phyloP scores from a whole-genome alignment of 2,113 vertebrate species.

The Agelaius phoeniceus region DNA sequence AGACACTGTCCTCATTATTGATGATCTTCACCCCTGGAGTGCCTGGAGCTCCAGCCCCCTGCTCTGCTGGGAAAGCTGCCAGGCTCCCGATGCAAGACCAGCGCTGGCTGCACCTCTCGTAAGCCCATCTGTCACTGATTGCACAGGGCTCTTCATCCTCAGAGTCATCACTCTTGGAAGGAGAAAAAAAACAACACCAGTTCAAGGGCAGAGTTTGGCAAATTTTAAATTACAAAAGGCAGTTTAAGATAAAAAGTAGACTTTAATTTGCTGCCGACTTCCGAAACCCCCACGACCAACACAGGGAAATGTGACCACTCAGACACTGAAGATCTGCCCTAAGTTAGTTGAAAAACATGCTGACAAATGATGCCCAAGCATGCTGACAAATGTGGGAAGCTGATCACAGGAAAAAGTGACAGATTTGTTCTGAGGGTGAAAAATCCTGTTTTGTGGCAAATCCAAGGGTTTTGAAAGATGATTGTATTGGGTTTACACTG shows the following conservation, averaged over 20 bases:
- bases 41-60: background rate
- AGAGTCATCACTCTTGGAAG: conserved; percentile 75
- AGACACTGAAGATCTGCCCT: background rate
- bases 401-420: background rate
- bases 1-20: background rate
- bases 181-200: background rate
- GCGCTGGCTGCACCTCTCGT: conserved; percentile 69
- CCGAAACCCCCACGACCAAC: background rate
- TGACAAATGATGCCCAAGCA: background rate
- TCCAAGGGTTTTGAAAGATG: background rate
- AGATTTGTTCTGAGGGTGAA: background rate
- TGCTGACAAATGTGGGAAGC: background rate
- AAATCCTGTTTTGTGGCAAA: background rate
- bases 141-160: conserved; percentile 83
- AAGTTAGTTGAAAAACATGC: background rate
- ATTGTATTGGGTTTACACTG: background rate
- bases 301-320: background rate
- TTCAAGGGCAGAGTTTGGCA: background rate
- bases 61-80: conserved; percentile 11
- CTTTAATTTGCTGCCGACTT: background rate
- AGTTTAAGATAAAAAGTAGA: background rate
- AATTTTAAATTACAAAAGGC: background rate
- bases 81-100: conserved; percentile 77
- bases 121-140: conserved; percentile 86
- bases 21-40: conserved; percentile 22